Percentiles rank a stretch among this genome's conserved stretches.
Evolutionary conservation across 1,140 invertebrate species (phyloP).

Genomic region (Drosophila micromelanica): DNA sequence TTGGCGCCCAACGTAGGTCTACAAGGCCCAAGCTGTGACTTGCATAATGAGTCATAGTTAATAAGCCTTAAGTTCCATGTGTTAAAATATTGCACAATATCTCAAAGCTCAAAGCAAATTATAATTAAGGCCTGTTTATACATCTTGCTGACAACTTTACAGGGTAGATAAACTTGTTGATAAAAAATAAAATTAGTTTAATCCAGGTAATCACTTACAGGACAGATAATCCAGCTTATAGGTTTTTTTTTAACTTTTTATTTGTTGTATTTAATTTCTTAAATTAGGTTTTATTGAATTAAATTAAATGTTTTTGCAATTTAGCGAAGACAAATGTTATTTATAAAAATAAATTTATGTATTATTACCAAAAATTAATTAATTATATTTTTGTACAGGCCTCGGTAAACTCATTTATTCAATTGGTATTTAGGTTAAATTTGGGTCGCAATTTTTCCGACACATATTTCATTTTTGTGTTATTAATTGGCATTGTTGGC

Average conservation of each 20-base stretch:
- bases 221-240: too few species aligned
- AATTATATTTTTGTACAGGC: slow-evolving; percentile 18
- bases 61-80: background rate
- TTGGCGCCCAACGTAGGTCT: background rate
- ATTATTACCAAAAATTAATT: slow-evolving; percentile 8
- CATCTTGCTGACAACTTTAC: too few species aligned
- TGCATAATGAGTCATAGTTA: too few species aligned
- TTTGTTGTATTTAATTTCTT: background rate
- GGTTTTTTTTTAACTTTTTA: too few species aligned
- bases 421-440: slow-evolving; percentile 16
- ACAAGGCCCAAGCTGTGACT: too few species aligned
- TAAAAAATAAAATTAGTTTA: too few species aligned
- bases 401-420: slow-evolving; percentile 12
- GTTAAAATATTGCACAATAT: too few species aligned
- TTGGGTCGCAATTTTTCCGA: slow-evolving; percentile 53
- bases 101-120: too few species aligned
- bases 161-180: too few species aligned
- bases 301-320: slow-evolving; percentile 5
- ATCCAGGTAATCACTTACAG: too few species aligned
- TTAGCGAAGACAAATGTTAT: background rate
- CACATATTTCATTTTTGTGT: slow-evolving; percentile 51
- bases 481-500: slow-evolving; percentile 63
- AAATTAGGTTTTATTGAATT: background rate
- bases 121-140: too few species aligned
- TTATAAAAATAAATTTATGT: background rate